Base-by-base conservation (phyloP, 2,888 invertebrate species). In the Drosophila quinaria region DNA sequence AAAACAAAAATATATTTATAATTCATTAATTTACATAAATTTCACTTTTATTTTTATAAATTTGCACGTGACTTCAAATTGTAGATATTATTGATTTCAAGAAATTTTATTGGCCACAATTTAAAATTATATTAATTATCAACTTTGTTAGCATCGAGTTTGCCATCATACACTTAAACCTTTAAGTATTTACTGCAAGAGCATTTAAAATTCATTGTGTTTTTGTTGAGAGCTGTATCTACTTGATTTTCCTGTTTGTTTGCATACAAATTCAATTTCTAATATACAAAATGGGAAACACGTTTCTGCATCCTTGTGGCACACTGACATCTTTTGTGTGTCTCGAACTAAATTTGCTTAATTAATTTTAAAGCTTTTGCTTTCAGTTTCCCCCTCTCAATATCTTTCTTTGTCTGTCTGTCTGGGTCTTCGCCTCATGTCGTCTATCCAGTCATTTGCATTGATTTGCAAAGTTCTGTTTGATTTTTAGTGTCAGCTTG, bases 271-370 rank as follows among this genome's bases (percentile, higher is more conserved):
- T 72, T 68, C 70, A 80, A 84, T 87, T 76, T 84, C 89, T 87
- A 87, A 84, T 84, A 75, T 68, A 80, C 55, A 67, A 86, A 78
- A 82, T 79, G 47, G 29, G 33, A 58, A 87, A 82, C 76, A 76
- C 58, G 75, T 75, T 81, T 80, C 74, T 56, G 76, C 87, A 85
- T 85, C 89, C 84, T 85, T 85, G 85, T 85, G 84, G 85, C 84
- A 85, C 89, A 85, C 84, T 85, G 88, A 85, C 84, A 89, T 85
- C 90, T 89, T 84, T 89, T 74, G 81, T 74, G 81, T 65, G 74
- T 60, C 62, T 65, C 46, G 41, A 60, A 62, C 51, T 56, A 61
- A 76, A 80, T 89, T 87, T 84, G 73, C 69, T 74, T 84, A 89
- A 89, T 84, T 84, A 84, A 89, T 89, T 80, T 67, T 54, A 70